A percentile compares a stretch with the other conserved stretches of the same genome.
Conservation (phyloP, 2,797 vertebrate genomes). For the Gymnothorax javanicus region DNA sequence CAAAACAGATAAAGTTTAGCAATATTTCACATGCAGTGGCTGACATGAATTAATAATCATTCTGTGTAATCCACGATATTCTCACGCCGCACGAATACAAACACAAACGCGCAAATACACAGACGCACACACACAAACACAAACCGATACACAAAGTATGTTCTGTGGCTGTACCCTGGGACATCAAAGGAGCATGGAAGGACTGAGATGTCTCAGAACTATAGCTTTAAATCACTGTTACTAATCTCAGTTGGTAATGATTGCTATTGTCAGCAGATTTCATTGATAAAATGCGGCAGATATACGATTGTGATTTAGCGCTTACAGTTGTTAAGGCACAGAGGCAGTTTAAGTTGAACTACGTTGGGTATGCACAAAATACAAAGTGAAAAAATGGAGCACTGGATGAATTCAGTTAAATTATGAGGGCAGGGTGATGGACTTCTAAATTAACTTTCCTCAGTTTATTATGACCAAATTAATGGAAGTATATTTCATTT, state of each 20-base stretch:
- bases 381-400: neutral
- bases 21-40: neutral
- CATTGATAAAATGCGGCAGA: constrained; percentile 61
- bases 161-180: neutral
- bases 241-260: constrained; percentile 67
- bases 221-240: constrained; percentile 57
- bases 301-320: constrained; percentile 53
- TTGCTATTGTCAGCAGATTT: constrained; percentile 65
- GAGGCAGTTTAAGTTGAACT: neutral
- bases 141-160: neutral
- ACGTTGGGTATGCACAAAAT: neutral
- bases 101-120: neutral
- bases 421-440: constrained; percentile 29
- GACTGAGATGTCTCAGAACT: constrained; percentile 55
- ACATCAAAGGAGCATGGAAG: neutral
- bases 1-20: neutral
- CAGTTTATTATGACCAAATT: neutral
- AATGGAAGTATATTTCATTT: neutral
- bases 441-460: constrained; percentile 15
- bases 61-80: neutral
- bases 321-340: neutral
- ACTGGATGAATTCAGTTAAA: constrained; percentile 37
- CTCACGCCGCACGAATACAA: neutral
- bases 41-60: neutral
- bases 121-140: neutral